phyloP scores from a whole-genome alignment of 2,797 vertebrate genomes.

The Spondyliosoma cantharus region DNA sequence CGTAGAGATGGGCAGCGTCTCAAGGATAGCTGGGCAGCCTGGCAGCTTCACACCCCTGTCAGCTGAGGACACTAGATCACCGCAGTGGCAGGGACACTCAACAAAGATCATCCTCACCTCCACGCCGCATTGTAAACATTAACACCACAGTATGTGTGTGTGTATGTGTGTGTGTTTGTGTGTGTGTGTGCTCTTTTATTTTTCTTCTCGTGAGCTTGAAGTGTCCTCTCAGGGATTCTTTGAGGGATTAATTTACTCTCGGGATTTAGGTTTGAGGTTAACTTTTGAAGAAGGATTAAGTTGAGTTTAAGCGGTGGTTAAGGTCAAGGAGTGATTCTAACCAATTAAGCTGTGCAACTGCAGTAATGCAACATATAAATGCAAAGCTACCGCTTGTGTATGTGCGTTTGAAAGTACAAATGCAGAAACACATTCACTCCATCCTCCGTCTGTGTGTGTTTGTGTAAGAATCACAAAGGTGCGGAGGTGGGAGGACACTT shows the following conservation, averaged over 20 bases:
- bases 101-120: constrained; percentile 66
- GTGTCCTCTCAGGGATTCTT: constrained; percentile 52
- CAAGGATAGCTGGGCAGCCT: constrained; percentile 69
- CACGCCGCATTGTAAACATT: constrained; percentile 51
- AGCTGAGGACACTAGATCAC: constrained; percentile 68
- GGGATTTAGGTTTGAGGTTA: constrained; percentile 64
- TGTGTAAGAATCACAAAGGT: constrained; percentile 18
- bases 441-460: constrained; percentile 16
- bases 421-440: constrained; percentile 4
- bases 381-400: background rate
- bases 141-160: background rate
- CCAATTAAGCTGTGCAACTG: constrained; percentile 39
- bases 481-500: background rate
- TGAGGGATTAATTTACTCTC: constrained; percentile 55
- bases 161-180: constrained; percentile 16
- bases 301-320: constrained; percentile 52
- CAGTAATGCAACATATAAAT: constrained; percentile 15
- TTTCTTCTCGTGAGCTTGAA: constrained; percentile 38
- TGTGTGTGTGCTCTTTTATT: constrained; percentile 31
- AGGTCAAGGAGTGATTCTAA: constrained; percentile 58
- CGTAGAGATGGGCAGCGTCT: constrained; percentile 74
- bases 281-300: constrained; percentile 64
- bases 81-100: constrained; percentile 57
- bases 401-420: constrained; percentile 1
- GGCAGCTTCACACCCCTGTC: constrained; percentile 60